Conservation (phyloP, 2,113 vertebrate genomes). For the Pagrus major region DNA sequence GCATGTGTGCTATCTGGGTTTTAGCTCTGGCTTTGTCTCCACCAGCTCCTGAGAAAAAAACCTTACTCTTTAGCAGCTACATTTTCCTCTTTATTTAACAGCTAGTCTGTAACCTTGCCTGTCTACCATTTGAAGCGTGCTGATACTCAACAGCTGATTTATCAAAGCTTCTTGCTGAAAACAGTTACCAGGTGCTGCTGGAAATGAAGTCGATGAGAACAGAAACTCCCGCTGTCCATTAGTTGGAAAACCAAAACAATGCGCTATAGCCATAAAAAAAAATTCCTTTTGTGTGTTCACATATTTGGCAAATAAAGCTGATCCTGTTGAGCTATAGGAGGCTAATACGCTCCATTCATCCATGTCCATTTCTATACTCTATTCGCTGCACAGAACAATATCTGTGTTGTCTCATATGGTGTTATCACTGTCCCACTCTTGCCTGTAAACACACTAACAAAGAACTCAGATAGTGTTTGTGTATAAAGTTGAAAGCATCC, state of each 20-base stretch:
- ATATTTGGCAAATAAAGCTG: neutral
- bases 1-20: too few species aligned
- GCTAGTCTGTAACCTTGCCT: neutral
- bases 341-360: too few species aligned
- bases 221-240: too few species aligned
- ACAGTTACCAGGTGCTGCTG: neutral
- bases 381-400: constrained; percentile 14
- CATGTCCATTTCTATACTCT: too few species aligned
- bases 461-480: constrained; percentile 21
- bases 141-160: neutral
- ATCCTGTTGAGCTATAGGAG: neutral
- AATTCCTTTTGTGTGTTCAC: neutral
- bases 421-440: neutral
- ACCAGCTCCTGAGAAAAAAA: too few species aligned
- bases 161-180: neutral
- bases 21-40: neutral
- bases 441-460: constrained; percentile 3
- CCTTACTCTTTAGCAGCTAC: neutral
- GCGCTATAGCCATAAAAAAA: too few species aligned
- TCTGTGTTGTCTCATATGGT: constrained; percentile 1
- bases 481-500: constrained; percentile 3
- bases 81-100: neutral
- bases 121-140: neutral
- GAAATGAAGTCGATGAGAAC: too few species aligned
- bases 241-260: too few species aligned